A percentile compares a stretch with the other conserved stretches of the same genome.
Conservation (phyloP, 1,140 invertebrate genomes). For the Odontomachus brunneus region DNA sequence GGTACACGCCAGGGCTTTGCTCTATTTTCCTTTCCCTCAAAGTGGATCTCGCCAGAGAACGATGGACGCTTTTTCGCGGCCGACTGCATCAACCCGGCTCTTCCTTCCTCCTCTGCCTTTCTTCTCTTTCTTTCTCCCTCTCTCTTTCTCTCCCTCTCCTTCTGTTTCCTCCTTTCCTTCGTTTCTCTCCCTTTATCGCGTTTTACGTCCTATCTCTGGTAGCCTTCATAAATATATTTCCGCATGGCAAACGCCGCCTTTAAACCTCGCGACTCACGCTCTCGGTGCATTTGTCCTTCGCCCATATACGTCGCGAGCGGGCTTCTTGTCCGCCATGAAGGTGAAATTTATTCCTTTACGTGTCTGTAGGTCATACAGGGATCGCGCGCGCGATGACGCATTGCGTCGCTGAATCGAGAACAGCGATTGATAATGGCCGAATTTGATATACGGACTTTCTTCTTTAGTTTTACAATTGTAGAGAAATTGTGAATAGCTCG, state of each 20-base stretch:
- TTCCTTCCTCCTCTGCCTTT: slow-evolving; percentile 7
- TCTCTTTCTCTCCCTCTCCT: background rate
- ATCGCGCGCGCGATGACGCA: background rate
- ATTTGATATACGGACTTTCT: too few relatives aligned
- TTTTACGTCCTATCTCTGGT: slow-evolving; percentile 35
- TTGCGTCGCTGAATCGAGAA: background rate
- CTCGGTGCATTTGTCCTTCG: slow-evolving; percentile 55
- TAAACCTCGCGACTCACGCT: slow-evolving; percentile 51
- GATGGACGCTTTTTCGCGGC: slow-evolving; percentile 52
- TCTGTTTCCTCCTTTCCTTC: background rate
- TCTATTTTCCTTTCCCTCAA: slow-evolving; percentile 62
- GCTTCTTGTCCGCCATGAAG: background rate
- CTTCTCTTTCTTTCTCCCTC: background rate
- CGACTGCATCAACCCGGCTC: slow-evolving; percentile 51
- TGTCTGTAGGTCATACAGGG: background rate
- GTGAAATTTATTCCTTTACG: slow-evolving; percentile 14
- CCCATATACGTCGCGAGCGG: slow-evolving; percentile 19
- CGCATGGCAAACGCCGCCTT: slow-evolving; percentile 57
- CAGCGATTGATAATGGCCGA: too few relatives aligned
- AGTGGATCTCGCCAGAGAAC: slow-evolving; percentile 53
- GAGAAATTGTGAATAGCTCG: too few relatives aligned
- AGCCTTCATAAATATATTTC: slow-evolving; percentile 66
- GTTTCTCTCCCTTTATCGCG: slow-evolving; percentile 20
- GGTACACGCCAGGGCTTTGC: slow-evolving; percentile 40
- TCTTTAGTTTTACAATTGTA: too few relatives aligned